Percentiles rank a stretch among this genome's conserved stretches.
Evolutionary conservation across 2,113 vertebrate genomes (phyloP).

Genomic region (Thinocorus orbignyianus): DNA sequence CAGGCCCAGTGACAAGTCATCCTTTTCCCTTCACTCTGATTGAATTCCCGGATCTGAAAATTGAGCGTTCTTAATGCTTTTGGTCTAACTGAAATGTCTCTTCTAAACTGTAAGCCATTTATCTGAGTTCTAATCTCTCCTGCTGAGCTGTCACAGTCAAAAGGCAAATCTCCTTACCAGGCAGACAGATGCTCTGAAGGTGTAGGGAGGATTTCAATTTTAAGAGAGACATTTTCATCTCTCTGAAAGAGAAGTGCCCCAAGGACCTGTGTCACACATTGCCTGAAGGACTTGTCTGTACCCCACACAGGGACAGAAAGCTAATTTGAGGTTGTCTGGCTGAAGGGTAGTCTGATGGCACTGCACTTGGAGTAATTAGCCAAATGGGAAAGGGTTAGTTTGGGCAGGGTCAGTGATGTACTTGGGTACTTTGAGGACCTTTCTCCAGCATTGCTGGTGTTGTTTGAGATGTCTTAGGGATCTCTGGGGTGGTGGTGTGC

Average conservation of each 20-base stretch:
- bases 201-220: neutral
- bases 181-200: slow-evolving; percentile 48
- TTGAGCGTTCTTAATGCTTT: slow-evolving; percentile 52
- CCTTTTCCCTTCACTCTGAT: slow-evolving; percentile 50
- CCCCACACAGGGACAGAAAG: neutral
- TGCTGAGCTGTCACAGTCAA: slow-evolving; percentile 48
- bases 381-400: neutral
- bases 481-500: neutral
- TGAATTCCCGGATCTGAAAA: slow-evolving; percentile 61
- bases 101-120: slow-evolving; percentile 56
- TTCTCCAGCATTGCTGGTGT: neutral
- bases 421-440: neutral
- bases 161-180: slow-evolving; percentile 40
- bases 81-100: slow-evolving; percentile 60
- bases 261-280: neutral
- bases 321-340: neutral
- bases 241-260: neutral
- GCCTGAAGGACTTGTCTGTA: neutral
- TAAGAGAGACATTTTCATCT: slow-evolving; percentile 34
- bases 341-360: neutral
- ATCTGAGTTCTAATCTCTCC: slow-evolving; percentile 44
- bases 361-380: neutral
- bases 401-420: neutral
- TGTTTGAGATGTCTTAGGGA: neutral
- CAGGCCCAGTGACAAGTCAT: slow-evolving; percentile 50